Evolutionary conservation across 2,797 vertebrate genomes (phyloP).

Genomic region (Chrysocyon brachyurus): DNA sequence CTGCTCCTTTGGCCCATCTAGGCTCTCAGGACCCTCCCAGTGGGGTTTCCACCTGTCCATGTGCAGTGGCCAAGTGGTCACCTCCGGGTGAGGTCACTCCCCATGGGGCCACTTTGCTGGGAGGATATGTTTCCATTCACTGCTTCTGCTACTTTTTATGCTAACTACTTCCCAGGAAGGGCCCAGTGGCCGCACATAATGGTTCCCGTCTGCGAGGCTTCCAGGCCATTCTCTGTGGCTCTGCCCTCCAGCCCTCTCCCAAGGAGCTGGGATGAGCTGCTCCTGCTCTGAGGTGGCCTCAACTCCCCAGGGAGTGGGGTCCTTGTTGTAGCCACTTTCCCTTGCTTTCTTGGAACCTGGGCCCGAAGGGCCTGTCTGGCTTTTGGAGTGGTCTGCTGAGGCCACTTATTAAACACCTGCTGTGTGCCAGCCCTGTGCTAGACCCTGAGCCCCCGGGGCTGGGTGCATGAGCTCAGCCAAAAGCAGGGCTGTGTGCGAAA

Average conservation of each 20-base stretch:
- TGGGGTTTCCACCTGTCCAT: background rate
- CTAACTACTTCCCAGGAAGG: slow-evolving; percentile 85
- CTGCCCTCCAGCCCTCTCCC: background rate
- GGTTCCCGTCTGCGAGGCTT: slow-evolving; percentile 67
- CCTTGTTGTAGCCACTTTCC: background rate
- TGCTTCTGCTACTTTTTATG: slow-evolving; percentile 85
- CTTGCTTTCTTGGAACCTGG: background rate
- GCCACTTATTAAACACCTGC: background rate
- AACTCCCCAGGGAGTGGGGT: rapidly evolving
- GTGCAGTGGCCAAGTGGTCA: background rate
- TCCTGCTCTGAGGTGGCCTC: slow-evolving; percentile 21
- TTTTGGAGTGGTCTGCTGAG: background rate
- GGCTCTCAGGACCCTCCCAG: too few species aligned
- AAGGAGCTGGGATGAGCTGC: background rate
- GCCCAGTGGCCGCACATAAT: slow-evolving; percentile 68
- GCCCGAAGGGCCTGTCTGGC: background rate
- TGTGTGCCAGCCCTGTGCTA: background rate
- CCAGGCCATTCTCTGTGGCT: background rate
- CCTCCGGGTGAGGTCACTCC: background rate
- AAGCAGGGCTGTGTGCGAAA: rapidly evolving
- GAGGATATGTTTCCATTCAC: slow-evolving; percentile 84
- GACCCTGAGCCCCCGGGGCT: rapidly evolving
- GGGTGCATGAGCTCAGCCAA: rapidly evolving
- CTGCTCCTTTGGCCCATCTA: rapidly evolving
- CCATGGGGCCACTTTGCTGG: background rate